Base-by-base conservation (phyloP, 2,888 invertebrate genomes). In the Chloroclystis v-ata region DNA sequence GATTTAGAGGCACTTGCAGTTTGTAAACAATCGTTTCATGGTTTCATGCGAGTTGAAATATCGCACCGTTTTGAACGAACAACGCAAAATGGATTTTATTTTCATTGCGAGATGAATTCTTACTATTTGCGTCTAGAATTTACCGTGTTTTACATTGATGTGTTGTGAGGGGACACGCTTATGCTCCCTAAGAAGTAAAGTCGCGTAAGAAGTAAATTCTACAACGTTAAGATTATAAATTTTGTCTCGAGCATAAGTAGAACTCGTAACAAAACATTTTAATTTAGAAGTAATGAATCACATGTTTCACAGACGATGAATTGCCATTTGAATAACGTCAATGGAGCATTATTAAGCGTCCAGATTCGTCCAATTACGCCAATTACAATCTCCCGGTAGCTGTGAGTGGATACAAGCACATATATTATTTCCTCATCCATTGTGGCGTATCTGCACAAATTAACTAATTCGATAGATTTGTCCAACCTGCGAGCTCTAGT, bases 311-410 rank as follows among this genome's bases (percentile, higher is more conserved):
- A 77, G 79, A 75, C 78, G 78, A 79, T 83, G 83, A 82, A 82
- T 83, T 81, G 83, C 78, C 74, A 69, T 82, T 84, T 82, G 77
- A 81, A 83, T 83, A 76, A 81, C 77, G 75, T 82, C 85, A 84
- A 87, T 85, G 76, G 75, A 65, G 68, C 79, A 76, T 83, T 84
- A 86, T 87, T 85, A 84, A 82, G 81, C 78, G 77, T 78, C 80
- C 84, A 86, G 86, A 85, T 87, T 87, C 81, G 78, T 75, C 75
- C 85, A 87, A 86, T 87, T 87, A 87, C 80, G 77, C 79, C 85
- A 86, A 87, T 86, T 87, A 86, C 82, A 81, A 78, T 81, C 78
- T 78, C 80, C 82, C 77, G 78, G 80, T 77, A 75, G 72, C 69
- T 71, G 69, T 72, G 69, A 73, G 73, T 73, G 72, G 61, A 63